Percentiles rank a stretch among this genome's conserved stretches.
phyloP scores from a whole-genome alignment of 2,113 vertebrate genomes.

The Columba livia region DNA sequence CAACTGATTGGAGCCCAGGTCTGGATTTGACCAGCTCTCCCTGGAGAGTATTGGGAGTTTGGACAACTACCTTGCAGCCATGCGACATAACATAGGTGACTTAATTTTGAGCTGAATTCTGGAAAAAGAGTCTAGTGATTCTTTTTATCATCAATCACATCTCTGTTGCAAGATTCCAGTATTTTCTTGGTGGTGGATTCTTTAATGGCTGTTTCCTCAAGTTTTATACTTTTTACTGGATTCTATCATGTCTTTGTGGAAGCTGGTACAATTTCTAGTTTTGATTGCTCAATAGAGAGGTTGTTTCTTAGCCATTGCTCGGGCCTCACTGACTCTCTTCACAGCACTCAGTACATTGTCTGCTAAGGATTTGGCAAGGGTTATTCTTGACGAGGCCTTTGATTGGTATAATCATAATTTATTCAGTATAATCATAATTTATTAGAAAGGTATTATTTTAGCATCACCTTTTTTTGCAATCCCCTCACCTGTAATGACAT shows the following conservation, averaged over 20 bases:
- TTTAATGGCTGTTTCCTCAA: not conserved
- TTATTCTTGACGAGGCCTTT: not conserved
- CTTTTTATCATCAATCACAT: not conserved
- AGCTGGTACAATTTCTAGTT: not conserved
- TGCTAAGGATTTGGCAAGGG: not conserved
- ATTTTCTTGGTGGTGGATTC: not conserved
- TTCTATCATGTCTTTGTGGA: not conserved
- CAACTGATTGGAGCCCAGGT: not conserved
- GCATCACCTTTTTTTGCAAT: not conserved
- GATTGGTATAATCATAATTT: not conserved
- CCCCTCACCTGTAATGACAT: not conserved
- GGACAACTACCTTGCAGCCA: not conserved
- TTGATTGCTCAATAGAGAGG: not conserved
- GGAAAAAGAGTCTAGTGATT: not conserved
- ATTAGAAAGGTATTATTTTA: not conserved
- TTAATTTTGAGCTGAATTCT: not conserved
- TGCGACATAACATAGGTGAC: not conserved
- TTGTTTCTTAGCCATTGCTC: not conserved
- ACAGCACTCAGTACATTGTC: not conserved
- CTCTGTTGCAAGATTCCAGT: not conserved
- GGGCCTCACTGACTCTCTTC: not conserved
- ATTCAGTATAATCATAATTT: not conserved
- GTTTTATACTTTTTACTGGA: not conserved
- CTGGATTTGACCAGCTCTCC: not conserved
- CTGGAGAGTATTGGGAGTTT: not conserved